Evolutionary conservation across 2,888 invertebrate genomes (phyloP), one percentile per base, ranked within the genome.

Genomic region (Dicycla oo): DNA sequence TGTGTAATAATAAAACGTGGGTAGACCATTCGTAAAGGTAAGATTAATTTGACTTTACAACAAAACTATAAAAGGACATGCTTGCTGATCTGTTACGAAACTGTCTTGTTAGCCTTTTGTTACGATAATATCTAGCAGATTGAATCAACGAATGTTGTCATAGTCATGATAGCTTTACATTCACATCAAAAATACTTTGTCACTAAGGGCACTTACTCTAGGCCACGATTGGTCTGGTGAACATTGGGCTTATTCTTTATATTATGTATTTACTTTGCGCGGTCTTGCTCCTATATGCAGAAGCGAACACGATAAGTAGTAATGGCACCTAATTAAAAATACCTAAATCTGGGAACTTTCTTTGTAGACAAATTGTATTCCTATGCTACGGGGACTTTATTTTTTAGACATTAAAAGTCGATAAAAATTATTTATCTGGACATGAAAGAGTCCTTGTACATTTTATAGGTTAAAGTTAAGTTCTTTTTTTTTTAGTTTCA

Each of bases 11-110:
- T 86, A 76, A 80, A 71, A 86, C 79, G 92, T 90, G 86, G 91
- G 89, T 66, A 84, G 87, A 79, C 73, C 72, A 84, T 88, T 88
- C 84, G 85, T 87, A 87, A 88, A 71, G 60, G 63, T 86, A 87
- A 79, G 84, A 88, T 88, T 87, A 88, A 91, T 91, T 89, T 82
- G 81, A 84, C 66, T 82, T 74, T 82, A 80, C 58, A 82, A 78
- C 60, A 84, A 67, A 80, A 77, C 80, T 57, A 73, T 81, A 79
- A 84, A 87, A 84, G 82, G 84, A 86, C 68, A 80, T 71, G 69
- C 69, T 62, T 64, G 53, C 58, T 73, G 69, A 81, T 78, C 60
- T 79, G 66, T 82, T 83, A 77, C 73, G 69, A 79, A 75, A 84
- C 73, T 71, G 57, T 56, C 40, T 65, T 72, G 76, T 81, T 77